Evolutionary conservation across 2,888 invertebrate genomes (phyloP).

Genomic region (Cryptocephalus moraei): DNA sequence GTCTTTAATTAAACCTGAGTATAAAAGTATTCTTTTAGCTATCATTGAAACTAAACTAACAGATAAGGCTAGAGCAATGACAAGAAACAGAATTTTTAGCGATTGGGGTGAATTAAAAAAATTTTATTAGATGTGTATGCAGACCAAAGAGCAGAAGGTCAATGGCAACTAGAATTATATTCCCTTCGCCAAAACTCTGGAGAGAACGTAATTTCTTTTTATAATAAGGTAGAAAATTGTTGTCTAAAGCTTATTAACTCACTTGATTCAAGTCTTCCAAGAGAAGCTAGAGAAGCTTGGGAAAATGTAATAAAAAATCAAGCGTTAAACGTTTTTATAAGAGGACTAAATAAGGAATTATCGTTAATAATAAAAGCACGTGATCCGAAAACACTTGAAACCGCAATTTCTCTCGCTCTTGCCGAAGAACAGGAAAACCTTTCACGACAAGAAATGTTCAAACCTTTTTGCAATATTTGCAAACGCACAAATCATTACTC

Average conservation of each 20-base stretch:
- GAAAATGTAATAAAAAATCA: conserved; percentile 3
- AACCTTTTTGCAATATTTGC: conserved; percentile 7
- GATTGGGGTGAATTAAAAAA: conserved; percentile 11
- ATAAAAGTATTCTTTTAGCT: too few relatives aligned
- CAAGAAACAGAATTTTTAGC: conserved; percentile 14
- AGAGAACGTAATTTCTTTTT: conserved; percentile 19
- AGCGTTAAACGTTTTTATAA: conserved; percentile 7
- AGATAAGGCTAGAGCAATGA: conserved; percentile 6
- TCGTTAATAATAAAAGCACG: conserved; percentile 7
- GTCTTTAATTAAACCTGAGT: too few relatives aligned
- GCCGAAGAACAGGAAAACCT: conserved; percentile 11
- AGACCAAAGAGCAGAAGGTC: conserved; percentile 21
- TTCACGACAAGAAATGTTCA: conserved; percentile 9
- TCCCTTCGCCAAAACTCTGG: conserved; percentile 18
- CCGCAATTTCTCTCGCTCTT: conserved; percentile 6
- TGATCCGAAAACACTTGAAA: conserved; percentile 8
- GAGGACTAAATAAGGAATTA: conserved; percentile 6
- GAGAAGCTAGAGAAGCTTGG: background rate
- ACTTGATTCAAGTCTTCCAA: background rate
- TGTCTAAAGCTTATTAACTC: conserved; percentile 21
- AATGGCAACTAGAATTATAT: conserved; percentile 23
- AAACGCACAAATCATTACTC: conserved; percentile 1
- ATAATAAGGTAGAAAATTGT: conserved; percentile 22
- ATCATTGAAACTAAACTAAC: too few relatives aligned
- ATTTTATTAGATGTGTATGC: conserved; percentile 10